Conservation (phyloP, 1,140 invertebrate genomes). For the Psix sp. region DNA sequence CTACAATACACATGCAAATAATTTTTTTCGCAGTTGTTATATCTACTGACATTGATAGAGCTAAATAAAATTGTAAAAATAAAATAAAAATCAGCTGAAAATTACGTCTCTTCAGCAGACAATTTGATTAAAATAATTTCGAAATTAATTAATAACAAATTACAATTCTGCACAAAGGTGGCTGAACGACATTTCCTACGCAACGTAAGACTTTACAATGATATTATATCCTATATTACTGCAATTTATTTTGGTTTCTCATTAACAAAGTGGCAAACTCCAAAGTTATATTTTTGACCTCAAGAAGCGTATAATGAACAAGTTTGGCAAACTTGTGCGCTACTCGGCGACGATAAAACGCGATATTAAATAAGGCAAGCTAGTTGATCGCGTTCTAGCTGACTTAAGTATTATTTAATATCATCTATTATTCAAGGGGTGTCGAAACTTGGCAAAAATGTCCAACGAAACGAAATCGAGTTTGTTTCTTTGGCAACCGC, state of each 20-base stretch:
- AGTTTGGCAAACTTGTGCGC: constrained; percentile 41
- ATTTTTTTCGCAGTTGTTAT: too few relatives aligned
- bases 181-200: too few relatives aligned
- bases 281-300: constrained; percentile 38
- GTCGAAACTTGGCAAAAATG: constrained; percentile 30
- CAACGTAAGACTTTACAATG: too few relatives aligned
- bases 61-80: too few relatives aligned
- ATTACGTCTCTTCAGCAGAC: too few relatives aligned
- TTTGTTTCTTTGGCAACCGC: constrained; percentile 14
- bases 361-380: constrained; percentile 45
- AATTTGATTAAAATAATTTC: too few relatives aligned
- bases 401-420: constrained; percentile 47
- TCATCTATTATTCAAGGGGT: constrained; percentile 39
- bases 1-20: too few relatives aligned
- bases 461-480: constrained; percentile 16
- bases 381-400: constrained; percentile 31
- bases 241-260: constrained; percentile 14
- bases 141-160: too few relatives aligned
- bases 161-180: too few relatives aligned
- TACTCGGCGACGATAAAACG: constrained; percentile 22
- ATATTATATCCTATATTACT: too few relatives aligned
- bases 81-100: too few relatives aligned
- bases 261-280: constrained; percentile 35
- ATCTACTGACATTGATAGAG: too few relatives aligned
- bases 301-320: constrained; percentile 38